Percentiles rank a stretch among this genome's conserved stretches.
phyloP scores from a whole-genome alignment of 2,888 invertebrate genomes.

The Melanostoma scalare region DNA sequence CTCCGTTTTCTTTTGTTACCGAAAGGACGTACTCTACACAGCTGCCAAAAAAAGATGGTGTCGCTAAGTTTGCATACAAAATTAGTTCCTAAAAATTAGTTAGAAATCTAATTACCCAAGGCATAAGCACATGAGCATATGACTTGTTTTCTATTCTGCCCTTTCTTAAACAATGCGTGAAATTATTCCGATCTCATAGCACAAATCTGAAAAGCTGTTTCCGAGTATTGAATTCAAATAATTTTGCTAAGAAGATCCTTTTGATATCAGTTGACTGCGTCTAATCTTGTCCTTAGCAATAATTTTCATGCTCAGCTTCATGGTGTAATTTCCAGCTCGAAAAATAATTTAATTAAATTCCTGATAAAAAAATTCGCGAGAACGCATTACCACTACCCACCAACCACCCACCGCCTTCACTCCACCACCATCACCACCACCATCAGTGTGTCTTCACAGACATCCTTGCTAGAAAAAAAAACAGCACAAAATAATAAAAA shows the following conservation, averaged over 20 bases:
- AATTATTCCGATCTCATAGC: not conserved
- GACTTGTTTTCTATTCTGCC: no score
- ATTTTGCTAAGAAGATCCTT: conserved; percentile 31
- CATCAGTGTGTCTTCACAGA: conserved; percentile 3
- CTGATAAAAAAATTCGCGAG: conserved; percentile 63
- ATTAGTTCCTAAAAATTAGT: no score
- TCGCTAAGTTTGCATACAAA: no score
- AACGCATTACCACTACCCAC: conserved; percentile 46
- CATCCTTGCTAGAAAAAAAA: not conserved
- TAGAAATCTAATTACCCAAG: no score
- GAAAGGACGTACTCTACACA: no score
- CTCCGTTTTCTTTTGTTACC: no score
- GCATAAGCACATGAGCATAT: no score
- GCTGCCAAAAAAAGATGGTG: no score
- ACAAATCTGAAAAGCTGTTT: not conserved
- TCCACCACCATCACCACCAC: conserved; percentile 30
- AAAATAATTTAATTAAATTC: conserved; percentile 75
- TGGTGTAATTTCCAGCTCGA: conserved; percentile 64
- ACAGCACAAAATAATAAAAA: conserved; percentile 7
- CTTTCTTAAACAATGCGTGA: no score
- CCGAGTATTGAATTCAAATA: not conserved
- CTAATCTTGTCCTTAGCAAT: conserved; percentile 40
- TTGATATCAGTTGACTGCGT: conserved; percentile 61
- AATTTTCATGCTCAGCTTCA: conserved; percentile 18
- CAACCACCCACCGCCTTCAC: conserved; percentile 27